phyloP scores from a whole-genome alignment of 2,797 vertebrate species.

The Urophycis tenuis region DNA sequence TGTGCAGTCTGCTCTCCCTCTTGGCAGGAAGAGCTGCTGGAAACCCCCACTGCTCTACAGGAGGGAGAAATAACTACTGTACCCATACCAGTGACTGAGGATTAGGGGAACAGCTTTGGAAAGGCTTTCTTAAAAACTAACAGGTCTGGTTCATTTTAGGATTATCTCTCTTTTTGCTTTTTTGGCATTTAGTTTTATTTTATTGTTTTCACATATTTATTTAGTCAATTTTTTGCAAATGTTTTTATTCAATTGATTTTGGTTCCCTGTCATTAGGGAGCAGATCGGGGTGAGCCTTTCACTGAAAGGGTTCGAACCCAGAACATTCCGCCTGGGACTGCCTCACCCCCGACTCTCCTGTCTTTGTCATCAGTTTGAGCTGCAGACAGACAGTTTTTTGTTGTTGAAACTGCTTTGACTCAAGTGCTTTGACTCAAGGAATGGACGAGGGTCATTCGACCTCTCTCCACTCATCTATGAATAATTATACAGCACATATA shows the following conservation, averaged over 20 bases:
- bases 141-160: not conserved
- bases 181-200: not conserved
- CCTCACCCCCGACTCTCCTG: not conserved
- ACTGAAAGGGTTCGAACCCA: not conserved
- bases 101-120: not conserved
- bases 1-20: not conserved
- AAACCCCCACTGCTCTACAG: not conserved
- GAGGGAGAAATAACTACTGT: conserved; percentile 4
- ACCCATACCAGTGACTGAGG: not conserved
- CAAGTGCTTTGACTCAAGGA: too few relatives aligned
- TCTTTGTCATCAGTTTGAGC: not conserved
- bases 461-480: not conserved
- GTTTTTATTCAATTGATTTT: not conserved
- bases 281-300: not conserved
- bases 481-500: not conserved
- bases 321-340: not conserved
- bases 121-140: not conserved
- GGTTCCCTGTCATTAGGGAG: not conserved
- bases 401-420: not conserved
- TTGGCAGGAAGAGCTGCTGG: not conserved
- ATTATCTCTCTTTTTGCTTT: not conserved
- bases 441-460: not conserved
- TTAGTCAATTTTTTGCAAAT: not conserved
- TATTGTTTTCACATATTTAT: not conserved
- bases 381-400: not conserved